Conservation (phyloP, 2,113 vertebrate species). For the Formicarius rufipectus region DNA sequence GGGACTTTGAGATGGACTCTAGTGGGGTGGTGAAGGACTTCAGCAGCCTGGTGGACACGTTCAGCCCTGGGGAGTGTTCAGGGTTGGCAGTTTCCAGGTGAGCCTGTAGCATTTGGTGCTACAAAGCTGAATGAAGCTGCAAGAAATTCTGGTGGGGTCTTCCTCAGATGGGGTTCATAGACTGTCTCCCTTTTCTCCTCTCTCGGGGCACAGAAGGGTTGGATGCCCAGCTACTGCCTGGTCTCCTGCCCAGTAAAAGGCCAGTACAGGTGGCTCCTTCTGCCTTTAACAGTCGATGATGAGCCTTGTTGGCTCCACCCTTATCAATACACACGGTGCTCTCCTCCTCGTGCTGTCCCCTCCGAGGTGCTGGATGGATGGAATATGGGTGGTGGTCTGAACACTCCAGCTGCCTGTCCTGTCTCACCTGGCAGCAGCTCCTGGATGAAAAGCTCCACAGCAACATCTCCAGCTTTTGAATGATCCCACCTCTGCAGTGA, state of each 20-base stretch:
- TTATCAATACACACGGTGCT: neutral
- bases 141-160: neutral
- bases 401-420: neutral
- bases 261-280: neutral
- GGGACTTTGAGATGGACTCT: neutral
- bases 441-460: neutral
- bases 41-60: neutral
- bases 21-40: neutral
- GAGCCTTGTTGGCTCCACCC: neutral
- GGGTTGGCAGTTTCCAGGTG: neutral
- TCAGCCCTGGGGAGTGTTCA: neutral
- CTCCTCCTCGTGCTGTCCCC: accelerated
- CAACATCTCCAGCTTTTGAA: neutral
- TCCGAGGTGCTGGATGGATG: neutral
- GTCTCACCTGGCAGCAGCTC: neutral
- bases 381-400: neutral
- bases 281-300: neutral
- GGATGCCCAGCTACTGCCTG: neutral
- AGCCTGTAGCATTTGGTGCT: neutral
- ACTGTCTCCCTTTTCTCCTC: neutral
- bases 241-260: neutral
- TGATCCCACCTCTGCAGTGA: neutral
- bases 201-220: accelerated
- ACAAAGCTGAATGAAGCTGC: neutral
- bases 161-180: neutral